phyloP scores from a whole-genome alignment of 2,113 vertebrate species.

The Dryoscopus gambensis region DNA sequence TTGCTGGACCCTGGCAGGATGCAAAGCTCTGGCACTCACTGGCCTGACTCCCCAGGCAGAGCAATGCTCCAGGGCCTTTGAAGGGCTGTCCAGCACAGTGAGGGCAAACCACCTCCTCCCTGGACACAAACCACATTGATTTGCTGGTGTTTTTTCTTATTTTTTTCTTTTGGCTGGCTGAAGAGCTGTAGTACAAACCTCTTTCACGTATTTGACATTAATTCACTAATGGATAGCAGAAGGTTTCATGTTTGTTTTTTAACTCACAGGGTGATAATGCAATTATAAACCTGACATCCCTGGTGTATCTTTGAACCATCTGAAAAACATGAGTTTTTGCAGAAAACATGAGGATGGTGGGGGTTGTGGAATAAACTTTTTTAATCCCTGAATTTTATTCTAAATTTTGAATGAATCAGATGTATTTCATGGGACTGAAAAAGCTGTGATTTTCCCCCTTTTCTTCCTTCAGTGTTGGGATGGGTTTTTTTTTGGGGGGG shows the following conservation, averaged over 20 bases:
- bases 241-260: neutral
- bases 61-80: neutral
- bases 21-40: neutral
- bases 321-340: neutral
- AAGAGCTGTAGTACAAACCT: neutral
- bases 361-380: neutral
- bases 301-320: neutral
- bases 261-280: neutral
- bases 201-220: neutral
- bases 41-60: fast-evolving
- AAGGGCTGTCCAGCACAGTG: neutral
- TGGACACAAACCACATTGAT: neutral
- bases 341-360: fast-evolving
- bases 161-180: neutral
- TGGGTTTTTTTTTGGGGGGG: fast-evolving
- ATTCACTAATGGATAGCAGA: neutral
- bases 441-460: neutral
- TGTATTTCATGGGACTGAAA: neutral
- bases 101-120: neutral
- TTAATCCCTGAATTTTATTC: neutral
- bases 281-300: neutral
- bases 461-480: neutral
- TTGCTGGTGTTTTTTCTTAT: neutral
- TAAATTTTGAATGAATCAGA: neutral
- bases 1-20: neutral